Evolutionary conservation across 2,888 invertebrate species (phyloP).

Genomic region (Hymenopus coronatus): DNA sequence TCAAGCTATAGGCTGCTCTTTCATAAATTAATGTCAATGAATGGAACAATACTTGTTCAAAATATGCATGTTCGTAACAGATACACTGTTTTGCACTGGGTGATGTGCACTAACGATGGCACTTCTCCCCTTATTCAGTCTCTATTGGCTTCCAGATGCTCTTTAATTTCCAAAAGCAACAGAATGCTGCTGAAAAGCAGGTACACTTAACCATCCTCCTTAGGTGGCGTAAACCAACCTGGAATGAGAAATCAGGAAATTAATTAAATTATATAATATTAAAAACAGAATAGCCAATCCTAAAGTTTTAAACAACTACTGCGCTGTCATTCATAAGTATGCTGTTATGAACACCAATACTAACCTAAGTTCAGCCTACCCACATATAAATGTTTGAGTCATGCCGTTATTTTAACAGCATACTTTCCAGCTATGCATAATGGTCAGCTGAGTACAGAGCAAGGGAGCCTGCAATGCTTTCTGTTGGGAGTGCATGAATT

Average conservation of each 20-base stretch:
- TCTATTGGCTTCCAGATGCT: conserved; percentile 4
- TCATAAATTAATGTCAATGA: conserved; percentile 15
- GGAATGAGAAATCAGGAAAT: conserved; percentile 43
- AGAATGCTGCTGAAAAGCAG: not conserved
- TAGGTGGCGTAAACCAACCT: conserved; percentile 91
- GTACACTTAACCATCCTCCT: conserved; percentile 76
- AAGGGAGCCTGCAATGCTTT: too few relatives aligned
- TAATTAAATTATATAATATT: too few relatives aligned
- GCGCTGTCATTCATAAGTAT: too few relatives aligned
- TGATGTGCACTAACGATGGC: not conserved
- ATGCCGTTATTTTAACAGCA: too few relatives aligned
- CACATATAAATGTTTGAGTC: too few relatives aligned
- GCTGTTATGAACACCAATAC: too few relatives aligned
- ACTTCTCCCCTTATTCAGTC: not conserved
- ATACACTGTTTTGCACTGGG: not conserved
- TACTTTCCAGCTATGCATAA: too few relatives aligned
- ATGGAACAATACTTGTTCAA: not conserved
- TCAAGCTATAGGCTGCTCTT: not conserved
- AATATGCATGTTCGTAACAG: not conserved
- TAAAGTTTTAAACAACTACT: too few relatives aligned
- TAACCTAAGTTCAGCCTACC: too few relatives aligned
- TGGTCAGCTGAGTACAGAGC: too few relatives aligned
- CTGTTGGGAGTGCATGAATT: too few relatives aligned
- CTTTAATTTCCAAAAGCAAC: not conserved
- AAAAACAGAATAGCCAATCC: too few relatives aligned